A percentile compares a stretch with the other conserved stretches of the same genome.
These are phyloP conservation scores for Entomyzon cyanotis DNA, from an alignment of 2,113 vertebrate genomes.

Conservation along the genomic window DNA sequence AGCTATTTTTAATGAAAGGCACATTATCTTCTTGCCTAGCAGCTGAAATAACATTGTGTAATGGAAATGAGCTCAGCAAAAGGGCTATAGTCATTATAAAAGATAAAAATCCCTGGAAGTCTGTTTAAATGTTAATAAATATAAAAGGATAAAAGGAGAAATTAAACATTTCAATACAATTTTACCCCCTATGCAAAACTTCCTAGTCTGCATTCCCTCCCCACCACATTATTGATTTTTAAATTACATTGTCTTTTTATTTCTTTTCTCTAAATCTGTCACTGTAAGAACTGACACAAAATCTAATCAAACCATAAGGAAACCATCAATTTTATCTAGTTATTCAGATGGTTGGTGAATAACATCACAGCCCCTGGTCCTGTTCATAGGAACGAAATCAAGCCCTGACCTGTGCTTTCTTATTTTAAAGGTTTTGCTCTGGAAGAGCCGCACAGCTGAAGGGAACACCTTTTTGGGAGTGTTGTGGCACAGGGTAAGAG, in stretches of 20 bases:
- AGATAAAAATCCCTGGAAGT: slow-evolving; percentile 54
- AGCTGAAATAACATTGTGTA: slow-evolving; percentile 59
- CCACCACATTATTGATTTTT: slow-evolving; percentile 63
- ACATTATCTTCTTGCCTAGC: slow-evolving; percentile 46
- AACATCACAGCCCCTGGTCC: slow-evolving; percentile 45
- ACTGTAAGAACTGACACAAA: slow-evolving; percentile 59
- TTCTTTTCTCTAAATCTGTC: slow-evolving; percentile 63
- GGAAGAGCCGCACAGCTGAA: not conserved
- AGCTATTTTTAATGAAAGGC: slow-evolving; percentile 45
- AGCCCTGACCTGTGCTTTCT: not conserved
- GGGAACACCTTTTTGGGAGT: not conserved
- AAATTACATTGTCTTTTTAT: slow-evolving; percentile 69
- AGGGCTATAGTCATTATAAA: slow-evolving; percentile 38
- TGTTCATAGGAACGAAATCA: slow-evolving; percentile 52
- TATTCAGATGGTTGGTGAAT: slow-evolving; percentile 57
- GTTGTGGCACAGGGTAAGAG: not conserved
- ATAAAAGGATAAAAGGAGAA: slow-evolving; percentile 32
- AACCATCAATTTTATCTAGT: slow-evolving; percentile 67
- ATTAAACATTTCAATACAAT: not conserved
- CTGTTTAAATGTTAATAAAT: slow-evolving; percentile 61
- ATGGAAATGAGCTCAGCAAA: slow-evolving; percentile 57
- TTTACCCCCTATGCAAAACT: slow-evolving; percentile 24
- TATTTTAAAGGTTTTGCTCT: slow-evolving; percentile 31
- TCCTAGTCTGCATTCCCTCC: not conserved
- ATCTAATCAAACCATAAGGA: slow-evolving; percentile 68